Evolutionary conservation across 2,797 vertebrate genomes (phyloP).

Genomic region (Acanthurus lineatus): DNA sequence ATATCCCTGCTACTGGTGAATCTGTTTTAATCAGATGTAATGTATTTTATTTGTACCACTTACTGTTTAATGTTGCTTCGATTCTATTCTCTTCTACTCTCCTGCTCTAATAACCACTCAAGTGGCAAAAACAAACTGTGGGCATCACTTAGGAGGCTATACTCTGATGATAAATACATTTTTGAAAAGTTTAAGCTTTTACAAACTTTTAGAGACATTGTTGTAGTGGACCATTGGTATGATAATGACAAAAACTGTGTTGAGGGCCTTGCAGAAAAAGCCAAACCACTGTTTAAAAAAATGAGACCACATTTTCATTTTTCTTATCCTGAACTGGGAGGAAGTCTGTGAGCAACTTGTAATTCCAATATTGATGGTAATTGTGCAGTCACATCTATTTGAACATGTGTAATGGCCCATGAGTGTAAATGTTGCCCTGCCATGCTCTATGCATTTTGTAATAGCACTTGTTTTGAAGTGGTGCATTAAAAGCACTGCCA

Average conservation of each 20-base stretch:
- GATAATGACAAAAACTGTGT: background rate
- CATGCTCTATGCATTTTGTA: background rate
- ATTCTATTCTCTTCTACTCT: background rate
- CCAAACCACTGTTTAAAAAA: background rate
- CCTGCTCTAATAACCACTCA: too few species aligned
- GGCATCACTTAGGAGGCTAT: background rate
- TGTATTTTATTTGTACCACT: conserved; percentile 1
- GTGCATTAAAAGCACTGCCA: background rate
- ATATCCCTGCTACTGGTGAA: background rate
- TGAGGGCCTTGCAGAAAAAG: background rate
- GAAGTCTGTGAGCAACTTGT: background rate
- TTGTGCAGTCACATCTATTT: background rate
- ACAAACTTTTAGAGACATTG: background rate
- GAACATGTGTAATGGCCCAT: background rate
- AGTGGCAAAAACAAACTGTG: background rate
- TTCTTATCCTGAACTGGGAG: background rate
- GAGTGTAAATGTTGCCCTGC: background rate
- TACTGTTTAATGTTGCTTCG: background rate
- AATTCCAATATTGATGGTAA: background rate
- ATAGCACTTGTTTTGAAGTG: conserved; percentile 5
- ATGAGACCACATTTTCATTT: background rate
- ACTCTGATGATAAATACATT: background rate
- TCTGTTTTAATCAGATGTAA: background rate
- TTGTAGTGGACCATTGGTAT: background rate
- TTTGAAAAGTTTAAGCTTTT: background rate